Evolutionary conservation across 2,113 vertebrate species (phyloP), one percentile per base, ranked within the genome.

Genomic region (Thermophis baileyi): DNA sequence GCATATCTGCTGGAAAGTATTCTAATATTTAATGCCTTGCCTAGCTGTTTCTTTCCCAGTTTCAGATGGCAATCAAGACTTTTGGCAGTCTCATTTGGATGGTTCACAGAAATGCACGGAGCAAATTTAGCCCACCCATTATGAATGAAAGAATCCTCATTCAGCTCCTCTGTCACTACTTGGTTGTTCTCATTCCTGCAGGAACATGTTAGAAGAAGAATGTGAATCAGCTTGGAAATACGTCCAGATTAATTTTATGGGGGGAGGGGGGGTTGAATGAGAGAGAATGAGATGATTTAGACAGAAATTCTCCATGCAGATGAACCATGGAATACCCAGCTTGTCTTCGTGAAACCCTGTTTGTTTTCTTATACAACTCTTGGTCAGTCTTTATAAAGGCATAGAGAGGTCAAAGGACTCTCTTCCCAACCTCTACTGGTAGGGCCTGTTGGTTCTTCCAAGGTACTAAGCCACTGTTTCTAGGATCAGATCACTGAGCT

Each of bases 181-280:
- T 81, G 54, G 74, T 94, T 90, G 85, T 94, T 90, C 69, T 94
- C 27, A 86, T 85, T 27, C 69, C 93, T 91, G 93, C 90, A 94
- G 86, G 63, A 93, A 85, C 88, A 95, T 90, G 92, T 94, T 92
- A 94, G 85, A 95, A 86, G 90, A 35, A 87, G 92, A 93, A 96
- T 91, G 91, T 97, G 95, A 97, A 95, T 95, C 63, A 96, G 25
- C 90, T 63, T 93, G 91, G 91, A 97, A 95, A 94, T 89, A 53
- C 93, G 95, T 96, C 47, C 46, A 0, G 57, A 88, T 94, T 95
- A 94, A 88, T 92, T 69, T 90, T 91, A 55, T 22, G 93, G 60
- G 90, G 46, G 16, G 27, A 93, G 22, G 5, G 90, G n/a, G 1
- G 35, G 40, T 88, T 90, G 18, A 60, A 92, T 18, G 63, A 35